Evolutionary conservation across 2,888 invertebrate genomes (phyloP), one percentile per base, ranked within the genome.

Genomic region (Drosophila neotestacea): DNA sequence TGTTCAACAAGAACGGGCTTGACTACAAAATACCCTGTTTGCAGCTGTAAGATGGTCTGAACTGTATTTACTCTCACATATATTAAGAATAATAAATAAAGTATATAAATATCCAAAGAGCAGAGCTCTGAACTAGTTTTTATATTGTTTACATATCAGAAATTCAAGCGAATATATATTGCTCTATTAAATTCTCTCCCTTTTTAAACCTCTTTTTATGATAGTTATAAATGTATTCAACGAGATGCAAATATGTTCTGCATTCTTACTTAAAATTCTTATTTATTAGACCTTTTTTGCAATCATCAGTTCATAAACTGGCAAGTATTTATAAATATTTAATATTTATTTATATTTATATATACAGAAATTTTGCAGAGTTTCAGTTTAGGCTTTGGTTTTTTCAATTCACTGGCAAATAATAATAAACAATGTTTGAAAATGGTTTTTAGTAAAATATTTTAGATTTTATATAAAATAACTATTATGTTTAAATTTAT

Each of bases 371-470:
- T 44, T 22, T 48, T 38, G 36, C 6, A 28, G 28, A 34, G 2
- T 50, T 48, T 41, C 42, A 32, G 22, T 32, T 28, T 22, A n/a
- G 4, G 6, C 4, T 34, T 48, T 22, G 11, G 6, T 46, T 46
- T 46, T 10, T 9, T 13, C 16, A 56, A 56, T 38, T 28, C 36
- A 62, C 6, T 38, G n/a, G 11, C n/a, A 68, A 44, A 38, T 46
- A 10, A 68, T 70, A 47, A 11, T 52, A 38, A 48, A n/a, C 59
- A 48, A 38, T 34, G 32, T 7, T 32, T 32, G 32, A 39, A 64
- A 63, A 63, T 50, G 22, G 22, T 50, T 56, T 41, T 16, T 22
- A 16, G 34, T 50, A 30, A 52, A 65, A 66, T 71, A 50, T 36
- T 73, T 66, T 28, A 13, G 30, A 67, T 42, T 56, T 28, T 42